These are phyloP conservation scores for Malacoctenus gilli DNA, from an alignment of 2,797 vertebrate genomes.

Conservation along the genomic window DNA sequence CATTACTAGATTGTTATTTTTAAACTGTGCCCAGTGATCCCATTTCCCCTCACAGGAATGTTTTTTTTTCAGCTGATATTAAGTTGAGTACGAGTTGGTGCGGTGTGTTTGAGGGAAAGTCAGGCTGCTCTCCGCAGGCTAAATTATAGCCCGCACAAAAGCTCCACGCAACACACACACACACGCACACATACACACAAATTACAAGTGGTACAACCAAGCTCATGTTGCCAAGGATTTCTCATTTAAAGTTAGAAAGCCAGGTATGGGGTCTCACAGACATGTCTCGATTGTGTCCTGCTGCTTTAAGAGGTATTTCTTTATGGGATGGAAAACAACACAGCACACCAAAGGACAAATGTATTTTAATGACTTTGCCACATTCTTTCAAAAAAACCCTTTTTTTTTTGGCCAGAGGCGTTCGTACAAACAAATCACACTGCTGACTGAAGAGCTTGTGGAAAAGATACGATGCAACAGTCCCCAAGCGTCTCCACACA, in stretches of 20 bases:
- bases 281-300: conserved; percentile 25
- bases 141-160: conserved; percentile 33
- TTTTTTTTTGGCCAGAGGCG: conserved; percentile 24
- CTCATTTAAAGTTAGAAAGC: conserved; percentile 4
- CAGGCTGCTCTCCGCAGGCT: conserved; percentile 21
- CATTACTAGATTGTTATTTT: neutral
- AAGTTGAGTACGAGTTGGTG: neutral
- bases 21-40: conserved; percentile 4
- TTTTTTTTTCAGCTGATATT: conserved; percentile 3
- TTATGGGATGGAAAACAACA: conserved; percentile 61
- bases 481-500: neutral
- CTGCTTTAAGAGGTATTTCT: conserved; percentile 48
- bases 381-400: conserved; percentile 57
- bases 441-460: no score
- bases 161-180: conserved; percentile 13
- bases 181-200: no score
- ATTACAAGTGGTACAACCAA: conserved; percentile 19
- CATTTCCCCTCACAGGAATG: neutral
- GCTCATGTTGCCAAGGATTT: conserved; percentile 3
- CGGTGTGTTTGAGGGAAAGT: conserved; percentile 4
- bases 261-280: conserved; percentile 28
- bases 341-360: conserved; percentile 34
- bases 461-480: conserved; percentile 37
- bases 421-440: conserved; percentile 26
- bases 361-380: conserved; percentile 35